Evolutionary conservation across 1,140 invertebrate genomes (phyloP).

Genomic region (Drosophila burlai): DNA sequence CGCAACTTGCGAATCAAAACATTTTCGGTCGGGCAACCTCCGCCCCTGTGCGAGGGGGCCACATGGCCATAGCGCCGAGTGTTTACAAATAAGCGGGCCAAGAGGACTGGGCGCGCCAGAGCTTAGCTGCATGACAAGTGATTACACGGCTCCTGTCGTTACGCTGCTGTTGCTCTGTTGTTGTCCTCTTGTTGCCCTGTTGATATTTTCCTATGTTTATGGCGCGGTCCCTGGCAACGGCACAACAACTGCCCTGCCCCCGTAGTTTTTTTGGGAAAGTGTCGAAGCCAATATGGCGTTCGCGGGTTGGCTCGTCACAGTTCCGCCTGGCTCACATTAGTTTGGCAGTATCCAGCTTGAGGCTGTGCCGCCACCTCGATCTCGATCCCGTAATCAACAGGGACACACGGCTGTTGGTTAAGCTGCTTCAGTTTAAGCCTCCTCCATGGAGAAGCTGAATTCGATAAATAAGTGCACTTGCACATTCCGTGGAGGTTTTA

Average conservation of each 20-base stretch:
- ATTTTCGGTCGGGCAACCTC: conserved; percentile 43
- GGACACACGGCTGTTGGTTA: neutral
- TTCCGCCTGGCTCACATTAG: neutral
- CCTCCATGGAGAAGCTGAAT: neutral
- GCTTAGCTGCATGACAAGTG: conserved; percentile 74
- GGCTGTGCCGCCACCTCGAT: neutral
- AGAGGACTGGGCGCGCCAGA: conserved; percentile 21
- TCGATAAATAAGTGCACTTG: neutral
- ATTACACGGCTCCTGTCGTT: conserved; percentile 62
- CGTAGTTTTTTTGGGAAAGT: conserved; percentile 17
- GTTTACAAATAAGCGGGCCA: conserved; percentile 73
- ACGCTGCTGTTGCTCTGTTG: conserved; percentile 5
- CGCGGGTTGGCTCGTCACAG: neutral
- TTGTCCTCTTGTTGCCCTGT: conserved; percentile 16
- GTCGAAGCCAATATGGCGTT: conserved; percentile 25
- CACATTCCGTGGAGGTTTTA: neutral
- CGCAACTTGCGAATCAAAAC: conserved; percentile 69
- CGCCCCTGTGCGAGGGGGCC: conserved; percentile 16
- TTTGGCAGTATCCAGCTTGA: neutral
- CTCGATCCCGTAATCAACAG: neutral
- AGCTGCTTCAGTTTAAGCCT: neutral
- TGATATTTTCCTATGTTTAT: conserved; percentile 42
- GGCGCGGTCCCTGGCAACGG: conserved; percentile 28
- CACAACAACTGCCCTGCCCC: conserved; percentile 14
- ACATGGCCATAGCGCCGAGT: conserved; percentile 55